Evolutionary conservation across 2,888 invertebrate genomes (phyloP).

Genomic region (Ernsta delagoae): DNA sequence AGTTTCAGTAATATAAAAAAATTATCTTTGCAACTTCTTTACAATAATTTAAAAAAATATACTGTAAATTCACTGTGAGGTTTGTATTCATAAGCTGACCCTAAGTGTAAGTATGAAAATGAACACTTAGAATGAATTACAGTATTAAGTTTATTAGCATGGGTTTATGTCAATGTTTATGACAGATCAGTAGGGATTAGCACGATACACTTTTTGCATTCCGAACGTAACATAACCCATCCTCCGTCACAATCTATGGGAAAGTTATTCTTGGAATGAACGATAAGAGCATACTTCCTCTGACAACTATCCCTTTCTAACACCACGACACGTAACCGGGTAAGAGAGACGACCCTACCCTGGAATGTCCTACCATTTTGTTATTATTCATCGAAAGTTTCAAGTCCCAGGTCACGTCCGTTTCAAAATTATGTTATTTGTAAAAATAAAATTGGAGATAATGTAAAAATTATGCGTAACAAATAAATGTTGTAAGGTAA

Average conservation of each 20-base stretch:
- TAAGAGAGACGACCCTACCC: conserved; percentile 48
- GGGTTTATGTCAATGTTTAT: conserved; percentile 23
- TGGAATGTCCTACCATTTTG: conserved; percentile 76
- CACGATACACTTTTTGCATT: conserved; percentile 65
- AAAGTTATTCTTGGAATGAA: conserved; percentile 82
- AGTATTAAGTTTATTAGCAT: neutral
- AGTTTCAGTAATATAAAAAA: too few species aligned
- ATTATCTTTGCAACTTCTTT: too few species aligned
- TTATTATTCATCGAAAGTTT: conserved; percentile 75
- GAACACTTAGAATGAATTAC: too few species aligned
- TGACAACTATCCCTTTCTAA: conserved; percentile 52
- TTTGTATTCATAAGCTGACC: too few species aligned
- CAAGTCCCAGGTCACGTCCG: conserved; percentile 45
- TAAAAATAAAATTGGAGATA: conserved; percentile 41
- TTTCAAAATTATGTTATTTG: conserved; percentile 46
- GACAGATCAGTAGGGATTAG: conserved; percentile 44
- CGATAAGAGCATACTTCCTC: conserved; percentile 74
- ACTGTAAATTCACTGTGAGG: too few species aligned
- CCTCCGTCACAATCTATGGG: conserved; percentile 72
- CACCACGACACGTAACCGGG: conserved; percentile 37
- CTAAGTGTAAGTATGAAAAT: too few species aligned
- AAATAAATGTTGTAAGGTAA: conserved; percentile 25
- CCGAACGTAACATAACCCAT: conserved; percentile 54
- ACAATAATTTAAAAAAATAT: too few species aligned
- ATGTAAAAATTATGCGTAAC: conserved; percentile 42